phyloP scores from a whole-genome alignment of 2,888 invertebrate genomes.

The Hemicrepidius hirtus region DNA sequence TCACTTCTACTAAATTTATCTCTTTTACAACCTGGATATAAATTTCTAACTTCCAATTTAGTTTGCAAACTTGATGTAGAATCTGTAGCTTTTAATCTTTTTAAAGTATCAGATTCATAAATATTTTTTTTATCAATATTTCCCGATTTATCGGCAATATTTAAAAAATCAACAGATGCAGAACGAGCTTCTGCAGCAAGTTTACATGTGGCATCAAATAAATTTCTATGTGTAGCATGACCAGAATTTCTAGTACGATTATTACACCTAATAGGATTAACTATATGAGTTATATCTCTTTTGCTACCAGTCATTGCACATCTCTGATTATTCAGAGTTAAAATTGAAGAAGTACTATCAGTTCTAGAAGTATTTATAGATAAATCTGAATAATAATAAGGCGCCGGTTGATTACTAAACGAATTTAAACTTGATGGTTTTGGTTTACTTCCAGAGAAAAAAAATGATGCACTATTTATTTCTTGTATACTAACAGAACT shows the following conservation, averaged over 20 bases:
- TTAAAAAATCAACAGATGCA: slow-evolving; percentile 80
- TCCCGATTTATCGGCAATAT: slow-evolving; percentile 79
- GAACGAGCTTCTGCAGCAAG: slow-evolving; percentile 77
- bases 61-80: slow-evolving; percentile 72
- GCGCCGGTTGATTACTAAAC: slow-evolving; percentile 77
- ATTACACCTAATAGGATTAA: slow-evolving; percentile 79
- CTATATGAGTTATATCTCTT: slow-evolving; percentile 82
- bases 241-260: slow-evolving; percentile 56
- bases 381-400: slow-evolving; percentile 91
- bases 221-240: slow-evolving; percentile 56
- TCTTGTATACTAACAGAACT: slow-evolving; percentile 61
- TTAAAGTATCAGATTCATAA: slow-evolving; percentile 81
- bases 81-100: slow-evolving; percentile 76
- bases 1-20: slow-evolving; percentile 64
- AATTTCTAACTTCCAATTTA: slow-evolving; percentile 74
- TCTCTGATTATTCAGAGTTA: slow-evolving; percentile 82
- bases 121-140: slow-evolving; percentile 82
- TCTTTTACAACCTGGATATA: slow-evolving; percentile 62
- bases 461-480: slow-evolving; percentile 56
- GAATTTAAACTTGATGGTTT: slow-evolving; percentile 32
- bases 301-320: slow-evolving; percentile 78
- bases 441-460: slow-evolving; percentile 46
- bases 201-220: slow-evolving; percentile 71
- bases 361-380: slow-evolving; percentile 68
- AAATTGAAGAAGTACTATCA: slow-evolving; percentile 63